A percentile compares a stretch with the other conserved stretches of the same genome.
phyloP scores from a whole-genome alignment of 1,140 invertebrate genomes.

The Paracyclopina nana region DNA sequence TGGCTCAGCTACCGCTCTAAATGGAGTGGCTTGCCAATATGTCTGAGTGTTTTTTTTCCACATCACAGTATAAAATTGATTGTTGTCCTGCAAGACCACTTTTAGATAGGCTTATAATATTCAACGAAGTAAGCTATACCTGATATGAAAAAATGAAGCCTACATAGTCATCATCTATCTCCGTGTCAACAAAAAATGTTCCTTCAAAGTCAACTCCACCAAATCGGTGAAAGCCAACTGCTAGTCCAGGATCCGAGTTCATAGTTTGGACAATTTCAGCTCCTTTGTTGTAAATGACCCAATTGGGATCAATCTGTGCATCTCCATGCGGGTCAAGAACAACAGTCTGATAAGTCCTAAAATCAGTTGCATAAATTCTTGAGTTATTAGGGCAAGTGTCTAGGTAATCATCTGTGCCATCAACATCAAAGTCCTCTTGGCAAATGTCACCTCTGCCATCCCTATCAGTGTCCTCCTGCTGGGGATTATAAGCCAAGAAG shows the following conservation, averaged over 20 bases:
- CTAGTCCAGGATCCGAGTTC: conserved; percentile 90
- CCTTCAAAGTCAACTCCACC: conserved; percentile 89
- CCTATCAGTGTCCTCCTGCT: conserved; percentile 23
- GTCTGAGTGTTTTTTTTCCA: conserved; percentile 88
- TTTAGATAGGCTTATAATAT: too few species aligned
- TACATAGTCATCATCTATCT: conserved; percentile 85
- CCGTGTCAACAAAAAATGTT: conserved; percentile 79
- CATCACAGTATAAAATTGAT: conserved; percentile 83
- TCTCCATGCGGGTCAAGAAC: conserved; percentile 79
- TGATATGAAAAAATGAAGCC: conserved; percentile 61
- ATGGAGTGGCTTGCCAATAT: conserved; percentile 58
- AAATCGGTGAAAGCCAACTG: conserved; percentile 67
- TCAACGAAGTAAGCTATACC: conserved; percentile 29
- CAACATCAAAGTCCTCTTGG: conserved; percentile 62
- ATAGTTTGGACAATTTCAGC: conserved; percentile 87
- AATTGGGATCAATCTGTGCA: conserved; percentile 81
- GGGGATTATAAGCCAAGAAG: conserved; percentile 33
- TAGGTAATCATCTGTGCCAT: conserved; percentile 52
- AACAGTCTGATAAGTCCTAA: conserved; percentile 70
- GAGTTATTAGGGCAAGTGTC: conserved; percentile 94
- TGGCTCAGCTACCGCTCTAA: conserved; percentile 66
- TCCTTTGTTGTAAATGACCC: conserved; percentile 79
- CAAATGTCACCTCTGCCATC: conserved; percentile 61
- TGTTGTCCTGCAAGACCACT: conserved; percentile 59
- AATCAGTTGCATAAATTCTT: conserved; percentile 74